Evolutionary conservation across 1,140 invertebrate genomes (phyloP).

Genomic region (Olivierus martensii): DNA sequence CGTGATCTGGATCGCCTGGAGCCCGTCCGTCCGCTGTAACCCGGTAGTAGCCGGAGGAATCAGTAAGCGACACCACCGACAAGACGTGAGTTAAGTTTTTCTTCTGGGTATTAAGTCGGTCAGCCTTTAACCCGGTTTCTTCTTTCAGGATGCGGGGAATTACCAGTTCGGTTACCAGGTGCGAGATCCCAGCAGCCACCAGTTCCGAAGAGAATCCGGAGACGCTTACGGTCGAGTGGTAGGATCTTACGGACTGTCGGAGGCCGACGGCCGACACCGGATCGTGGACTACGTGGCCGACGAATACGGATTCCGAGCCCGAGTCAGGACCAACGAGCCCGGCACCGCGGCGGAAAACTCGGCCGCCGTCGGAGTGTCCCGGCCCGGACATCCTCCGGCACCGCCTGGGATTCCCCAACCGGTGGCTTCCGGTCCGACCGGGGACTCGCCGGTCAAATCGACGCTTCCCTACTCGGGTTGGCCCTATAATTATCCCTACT

Average conservation of each 20-base stretch:
- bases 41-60: too few relatives aligned
- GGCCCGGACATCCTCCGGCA: not conserved
- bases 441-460: too few relatives aligned
- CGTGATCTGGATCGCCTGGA: too few relatives aligned
- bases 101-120: too few relatives aligned
- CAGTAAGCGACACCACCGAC: too few relatives aligned
- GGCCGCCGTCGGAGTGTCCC: not conserved
- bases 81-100: too few relatives aligned
- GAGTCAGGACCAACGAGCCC: not conserved
- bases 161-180: slow-evolving; percentile 8
- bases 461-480: too few relatives aligned
- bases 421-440: too few relatives aligned
- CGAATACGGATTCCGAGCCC: slow-evolving; percentile 7
- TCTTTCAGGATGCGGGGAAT: slow-evolving; percentile 3
- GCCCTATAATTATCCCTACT: too few relatives aligned
- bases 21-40: too few relatives aligned
- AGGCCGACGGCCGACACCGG: slow-evolving; percentile 8
- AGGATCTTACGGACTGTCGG: slow-evolving; percentile 10
- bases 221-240: not conserved
- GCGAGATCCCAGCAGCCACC: not conserved
- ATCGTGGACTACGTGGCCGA: slow-evolving; percentile 13
- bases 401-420: too few relatives aligned
- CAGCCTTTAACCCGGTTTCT: not conserved
- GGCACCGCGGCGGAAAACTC: not conserved
- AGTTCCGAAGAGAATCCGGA: not conserved